Percentiles rank a stretch among this genome's conserved stretches.
Conservation (phyloP, 2,888 invertebrate genomes). For the Amorpha juglandis region DNA sequence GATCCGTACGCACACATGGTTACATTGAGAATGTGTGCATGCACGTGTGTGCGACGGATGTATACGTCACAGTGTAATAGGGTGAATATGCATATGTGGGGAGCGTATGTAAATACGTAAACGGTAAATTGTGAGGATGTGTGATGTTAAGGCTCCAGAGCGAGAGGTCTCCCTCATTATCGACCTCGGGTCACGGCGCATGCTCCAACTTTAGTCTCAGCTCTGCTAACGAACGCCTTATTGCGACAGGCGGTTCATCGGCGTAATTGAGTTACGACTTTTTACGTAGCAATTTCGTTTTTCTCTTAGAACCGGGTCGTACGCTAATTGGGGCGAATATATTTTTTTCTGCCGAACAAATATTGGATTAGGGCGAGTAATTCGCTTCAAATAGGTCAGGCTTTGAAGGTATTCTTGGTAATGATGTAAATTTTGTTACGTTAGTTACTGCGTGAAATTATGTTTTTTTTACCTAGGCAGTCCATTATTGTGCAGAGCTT, state of each 20-base stretch:
- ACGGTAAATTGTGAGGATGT: slow-evolving; percentile 82
- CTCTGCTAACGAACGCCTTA: slow-evolving; percentile 81
- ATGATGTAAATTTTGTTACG: slow-evolving; percentile 58
- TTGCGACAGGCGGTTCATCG: slow-evolving; percentile 82
- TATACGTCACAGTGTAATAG: slow-evolving; percentile 57
- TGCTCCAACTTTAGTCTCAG: slow-evolving; percentile 74
- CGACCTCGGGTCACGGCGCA: slow-evolving; percentile 85
- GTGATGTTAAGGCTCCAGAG: slow-evolving; percentile 79
- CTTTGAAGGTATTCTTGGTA: slow-evolving; percentile 64
- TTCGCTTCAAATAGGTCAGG: slow-evolving; percentile 71
- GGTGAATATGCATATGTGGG: slow-evolving; percentile 81
- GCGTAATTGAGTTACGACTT: slow-evolving; percentile 84
- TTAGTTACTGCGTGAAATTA: slow-evolving; percentile 39
- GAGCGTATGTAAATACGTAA: slow-evolving; percentile 81
- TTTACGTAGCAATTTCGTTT: slow-evolving; percentile 83
- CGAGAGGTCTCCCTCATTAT: slow-evolving; percentile 83
- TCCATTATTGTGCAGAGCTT: neutral
- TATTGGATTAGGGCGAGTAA: slow-evolving; percentile 77
- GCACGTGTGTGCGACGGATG: slow-evolving; percentile 42
- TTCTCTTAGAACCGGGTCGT: slow-evolving; percentile 79
- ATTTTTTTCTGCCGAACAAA: slow-evolving; percentile 70
- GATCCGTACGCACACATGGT: slow-evolving; percentile 54
- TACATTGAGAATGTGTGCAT: slow-evolving; percentile 41
- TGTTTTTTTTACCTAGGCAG: slow-evolving; percentile 16
- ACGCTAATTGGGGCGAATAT: slow-evolving; percentile 78